Percentiles rank a stretch among this genome's conserved stretches.
phyloP scores from a whole-genome alignment of 2,797 vertebrate genomes.

The Malurus leucopterus region DNA sequence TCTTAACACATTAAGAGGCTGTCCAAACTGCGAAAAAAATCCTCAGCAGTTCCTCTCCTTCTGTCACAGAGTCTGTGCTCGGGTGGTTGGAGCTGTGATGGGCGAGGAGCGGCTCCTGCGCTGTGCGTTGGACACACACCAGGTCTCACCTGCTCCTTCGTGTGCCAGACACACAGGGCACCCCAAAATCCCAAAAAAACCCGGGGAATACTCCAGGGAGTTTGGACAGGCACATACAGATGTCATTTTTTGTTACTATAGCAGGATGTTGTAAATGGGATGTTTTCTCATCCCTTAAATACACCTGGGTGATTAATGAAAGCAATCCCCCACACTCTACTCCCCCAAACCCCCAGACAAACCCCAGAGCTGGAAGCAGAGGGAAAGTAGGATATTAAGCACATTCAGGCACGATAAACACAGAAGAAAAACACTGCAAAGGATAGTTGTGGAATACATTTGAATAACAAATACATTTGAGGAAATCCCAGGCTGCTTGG shows the following conservation, averaged over 20 bases:
- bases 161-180: not conserved
- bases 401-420: not conserved
- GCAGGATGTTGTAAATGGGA: accelerated
- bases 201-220: not conserved
- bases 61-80: conserved; percentile 40
- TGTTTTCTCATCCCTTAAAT: not conserved
- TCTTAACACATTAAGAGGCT: conserved; percentile 43
- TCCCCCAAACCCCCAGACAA: not conserved
- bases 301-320: not conserved
- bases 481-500: conserved; percentile 49
- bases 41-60: conserved; percentile 42
- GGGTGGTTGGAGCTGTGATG: not conserved
- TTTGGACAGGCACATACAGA: accelerated
- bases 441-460: conserved; percentile 51
- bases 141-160: not conserved
- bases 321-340: not conserved
- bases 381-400: not conserved
- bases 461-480: conserved; percentile 58
- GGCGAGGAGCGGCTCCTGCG: not conserved
- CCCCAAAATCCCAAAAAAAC: not conserved
- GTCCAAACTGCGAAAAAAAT: conserved; percentile 34
- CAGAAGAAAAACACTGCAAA: conserved; percentile 10
- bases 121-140: accelerated
- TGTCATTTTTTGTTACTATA: accelerated
- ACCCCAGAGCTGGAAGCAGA: not conserved